Evolutionary conservation across 1,140 invertebrate genomes (phyloP).

Genomic region (Bombus pascuorum): DNA sequence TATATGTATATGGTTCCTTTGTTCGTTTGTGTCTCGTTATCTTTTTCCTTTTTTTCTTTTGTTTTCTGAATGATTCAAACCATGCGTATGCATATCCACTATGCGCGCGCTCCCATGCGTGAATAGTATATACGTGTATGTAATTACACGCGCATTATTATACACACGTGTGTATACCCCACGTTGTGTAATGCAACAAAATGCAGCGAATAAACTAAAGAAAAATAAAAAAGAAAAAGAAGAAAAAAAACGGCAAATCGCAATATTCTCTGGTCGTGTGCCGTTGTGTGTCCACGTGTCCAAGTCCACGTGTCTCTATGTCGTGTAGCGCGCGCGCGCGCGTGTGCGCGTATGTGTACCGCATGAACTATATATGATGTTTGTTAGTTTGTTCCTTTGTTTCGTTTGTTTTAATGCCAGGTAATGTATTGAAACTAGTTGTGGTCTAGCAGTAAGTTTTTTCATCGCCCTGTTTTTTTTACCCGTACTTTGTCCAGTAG

Average conservation of each 20-base stretch:
- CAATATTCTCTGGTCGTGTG: conserved; percentile 8
- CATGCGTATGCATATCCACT: conserved; percentile 51
- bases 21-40: conserved; percentile 36
- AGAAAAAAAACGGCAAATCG: background rate
- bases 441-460: conserved; percentile 61
- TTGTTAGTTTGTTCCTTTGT: conserved; percentile 47
- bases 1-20: conserved; percentile 56
- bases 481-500: conserved; percentile 51
- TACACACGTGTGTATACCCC: background rate
- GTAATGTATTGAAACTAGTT: conserved; percentile 64
- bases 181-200: background rate
- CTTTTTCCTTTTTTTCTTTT: conserved; percentile 18
- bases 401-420: conserved; percentile 55
- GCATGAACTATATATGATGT: conserved; percentile 44
- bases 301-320: background rate
- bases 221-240: background rate
- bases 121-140: conserved; percentile 19
- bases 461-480: conserved; percentile 36
- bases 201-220: background rate
- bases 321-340: conserved; percentile 52
- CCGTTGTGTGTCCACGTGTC: background rate
- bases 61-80: conserved; percentile 36
- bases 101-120: conserved; percentile 59
- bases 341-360: conserved; percentile 58
- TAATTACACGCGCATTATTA: conserved; percentile 10